Conservation (phyloP, 2,888 invertebrate species). For the Harpagoxenus sublaevis region DNA sequence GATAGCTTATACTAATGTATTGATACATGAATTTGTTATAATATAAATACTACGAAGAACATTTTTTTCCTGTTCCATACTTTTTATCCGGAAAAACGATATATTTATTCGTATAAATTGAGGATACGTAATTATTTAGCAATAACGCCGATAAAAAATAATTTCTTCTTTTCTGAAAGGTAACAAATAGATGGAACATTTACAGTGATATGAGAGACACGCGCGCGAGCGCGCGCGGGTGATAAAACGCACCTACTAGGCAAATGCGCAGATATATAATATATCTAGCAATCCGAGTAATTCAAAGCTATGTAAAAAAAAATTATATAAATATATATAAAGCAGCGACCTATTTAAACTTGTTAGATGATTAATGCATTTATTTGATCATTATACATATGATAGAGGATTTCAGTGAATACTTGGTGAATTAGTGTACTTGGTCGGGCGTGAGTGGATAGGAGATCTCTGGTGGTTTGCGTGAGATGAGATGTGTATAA, state of each 20-base stretch:
- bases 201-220: conserved; percentile 2
- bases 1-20: conserved; percentile 62
- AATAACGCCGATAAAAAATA: conserved; percentile 1
- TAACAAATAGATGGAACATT: conserved; percentile 18
- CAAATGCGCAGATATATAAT: conserved; percentile 23
- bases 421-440: conserved; percentile 41
- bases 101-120: conserved; percentile 40
- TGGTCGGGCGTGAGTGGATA: conserved; percentile 17
- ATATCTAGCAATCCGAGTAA: conserved; percentile 31
- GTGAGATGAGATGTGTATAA: conserved; percentile 21
- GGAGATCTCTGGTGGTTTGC: conserved; percentile 26
- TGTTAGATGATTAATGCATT: conserved; percentile 49
- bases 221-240: neutral
- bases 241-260: conserved; percentile 4
- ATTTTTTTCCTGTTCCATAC: conserved; percentile 46
- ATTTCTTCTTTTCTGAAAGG: conserved; percentile 3
- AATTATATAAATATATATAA: conserved; percentile 35
- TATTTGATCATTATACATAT: conserved; percentile 48
- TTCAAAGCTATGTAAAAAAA: conserved; percentile 32
- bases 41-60: conserved; percentile 53
- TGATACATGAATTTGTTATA: conserved; percentile 61
- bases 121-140: neutral
- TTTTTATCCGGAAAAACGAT: conserved; percentile 41
- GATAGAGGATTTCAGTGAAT: conserved; percentile 41
- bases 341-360: conserved; percentile 46